A percentile compares a stretch with the other conserved stretches of the same genome.
phyloP scores from a whole-genome alignment of 53 echinoderm and acorn worm genomes.

The Holothuria leucospilota region DNA sequence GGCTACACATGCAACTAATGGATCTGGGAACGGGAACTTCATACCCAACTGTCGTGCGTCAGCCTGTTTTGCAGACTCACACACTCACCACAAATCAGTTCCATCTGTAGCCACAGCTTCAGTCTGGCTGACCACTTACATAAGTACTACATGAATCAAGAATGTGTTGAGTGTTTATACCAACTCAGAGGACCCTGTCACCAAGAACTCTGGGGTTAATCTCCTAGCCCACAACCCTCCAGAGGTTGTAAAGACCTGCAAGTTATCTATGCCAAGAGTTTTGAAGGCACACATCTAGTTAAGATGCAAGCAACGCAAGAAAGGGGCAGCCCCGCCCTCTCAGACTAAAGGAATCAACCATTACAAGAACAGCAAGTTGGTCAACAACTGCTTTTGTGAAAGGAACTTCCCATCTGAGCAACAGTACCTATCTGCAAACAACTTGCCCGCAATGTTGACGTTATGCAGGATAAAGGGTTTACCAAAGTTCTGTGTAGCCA shows the following conservation, averaged over 20 bases:
- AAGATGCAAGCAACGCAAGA: neutral
- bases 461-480: too few relatives aligned
- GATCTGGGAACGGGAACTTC: too few relatives aligned
- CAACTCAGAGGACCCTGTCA: neutral
- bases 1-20: too few relatives aligned
- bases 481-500: too few relatives aligned
- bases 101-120: neutral
- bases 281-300: too few relatives aligned
- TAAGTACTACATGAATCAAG: neutral
- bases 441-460: neutral
- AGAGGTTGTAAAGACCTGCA: too few relatives aligned
- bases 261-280: too few relatives aligned
- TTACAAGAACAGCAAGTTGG: neutral
- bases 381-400: neutral
- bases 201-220: neutral
- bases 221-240: too few relatives aligned
- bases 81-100: too few relatives aligned
- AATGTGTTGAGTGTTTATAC: neutral
- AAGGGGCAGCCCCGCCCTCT: neutral
- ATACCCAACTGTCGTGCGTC: too few relatives aligned
- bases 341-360: neutral
- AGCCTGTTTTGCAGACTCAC: too few relatives aligned
- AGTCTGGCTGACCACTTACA: neutral
- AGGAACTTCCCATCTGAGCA: neutral
- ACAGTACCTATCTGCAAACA: neutral